Base-by-base conservation (phyloP, 1,140 invertebrate species). In the Anastrepha ludens region DNA sequence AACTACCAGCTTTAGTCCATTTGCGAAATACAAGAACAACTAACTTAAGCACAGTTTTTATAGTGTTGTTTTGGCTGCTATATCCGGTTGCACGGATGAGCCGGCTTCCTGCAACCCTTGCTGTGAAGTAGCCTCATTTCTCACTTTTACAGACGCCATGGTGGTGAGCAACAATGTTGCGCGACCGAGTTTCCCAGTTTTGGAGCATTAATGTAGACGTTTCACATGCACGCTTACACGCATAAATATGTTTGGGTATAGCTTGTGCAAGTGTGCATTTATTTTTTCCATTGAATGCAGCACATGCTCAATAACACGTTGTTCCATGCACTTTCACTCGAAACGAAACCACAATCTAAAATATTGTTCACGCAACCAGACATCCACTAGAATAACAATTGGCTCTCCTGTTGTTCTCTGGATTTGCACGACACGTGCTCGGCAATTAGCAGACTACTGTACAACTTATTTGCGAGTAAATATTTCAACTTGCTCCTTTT, bases 81-180 rank as follows among this genome's bases (percentile, higher is more conserved):
- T 60, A 17, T 86, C 50, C 67, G 85, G 44, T 86, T 59, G 50
- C 85, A 59, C 41, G 39, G 41, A 17, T n/a, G 11, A 74, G 41
- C 67, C 67, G 39, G 67, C 44, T 74, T 55, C 7, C n/a, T 81
- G 47, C 74, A n/a, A 81, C 11, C 5, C 47, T 44, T n/a, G 11
- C 15, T 74, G 74, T 55, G 47, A 7, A 81, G 47, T 55, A 13
- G n/a, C 47, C 44, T 13, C 74, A 55, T 81, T 81, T 47, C 74
- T 81, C 47, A 8, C 6, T 20, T 81, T 81, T 81, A 81, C 74
- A 81, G 74, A 8, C 41, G 67, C 13, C 29, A 15, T 87, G 64
- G n/a, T 87, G 29, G 4, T 55, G 59, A 86, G 89, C 90, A 92
- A 92, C 91, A 91, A 91, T 91, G 91, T 92, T 92, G 91, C 90